Base-by-base conservation (phyloP, 2,113 vertebrate genomes). In the Amazona vittata region DNA sequence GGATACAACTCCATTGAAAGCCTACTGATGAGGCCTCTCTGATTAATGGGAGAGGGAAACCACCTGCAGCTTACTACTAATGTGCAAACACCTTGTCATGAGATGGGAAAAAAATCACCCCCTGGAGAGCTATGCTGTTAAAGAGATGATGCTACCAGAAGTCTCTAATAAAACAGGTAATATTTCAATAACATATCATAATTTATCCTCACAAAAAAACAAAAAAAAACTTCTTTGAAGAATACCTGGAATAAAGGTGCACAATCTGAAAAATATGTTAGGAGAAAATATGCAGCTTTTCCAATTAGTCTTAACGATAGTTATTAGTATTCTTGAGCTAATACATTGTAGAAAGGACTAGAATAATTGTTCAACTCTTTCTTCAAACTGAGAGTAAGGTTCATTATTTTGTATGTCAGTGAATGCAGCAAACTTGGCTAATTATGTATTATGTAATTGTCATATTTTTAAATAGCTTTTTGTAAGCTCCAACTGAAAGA, bases 401-500 rank as follows among this genome's bases (percentile, higher is more conserved):
- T 95, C 25, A 39, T 95, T 91, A 31, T 47, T 76, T 82, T 89
- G 90, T 88, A 73, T 67, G 76, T 64, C 90, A 92, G 33, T 75
- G 55, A 88, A 92, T 77, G 37, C 26, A 3, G 8, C 90, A 96
- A 96, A 93, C 29, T 62, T 90, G 50, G 81, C 83, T 96, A 95
- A 96, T 97, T 94, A 91, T 71, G 86, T 92, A 91, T 85, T 97
- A 92, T 96, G 94, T 95, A 96, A 92, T 95, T 96, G 96, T 87
- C 94, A 93, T 82, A 69, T 63, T 83, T 94, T 93, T 22, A 92
- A 95, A 92, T 47, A 86, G 83, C 43, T 90, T 95, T 94, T 53
- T 80, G 29, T 64, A 86, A 29, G 46, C 55, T 78, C 76, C 26
- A 24, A 86, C 55, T 81, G 64, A 90, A 88, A 71, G 76, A 80